Evolutionary conservation across 2,113 vertebrate genomes (phyloP).

Genomic region (Anas platyrhynchos): DNA sequence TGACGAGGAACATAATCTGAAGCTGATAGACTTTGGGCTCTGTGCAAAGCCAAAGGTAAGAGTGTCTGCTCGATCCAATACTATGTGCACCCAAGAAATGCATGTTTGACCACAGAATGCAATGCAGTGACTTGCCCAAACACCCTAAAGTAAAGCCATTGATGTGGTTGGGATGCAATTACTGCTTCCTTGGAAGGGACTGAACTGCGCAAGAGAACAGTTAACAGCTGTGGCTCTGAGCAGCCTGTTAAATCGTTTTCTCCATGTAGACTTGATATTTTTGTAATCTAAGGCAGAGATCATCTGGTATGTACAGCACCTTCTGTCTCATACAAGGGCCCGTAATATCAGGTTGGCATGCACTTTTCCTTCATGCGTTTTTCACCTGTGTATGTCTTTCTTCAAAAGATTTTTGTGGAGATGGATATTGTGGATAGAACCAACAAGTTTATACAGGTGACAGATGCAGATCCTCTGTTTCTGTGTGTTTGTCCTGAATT

Average conservation of each 20-base stretch:
- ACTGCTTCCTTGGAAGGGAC: neutral
- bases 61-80: neutral
- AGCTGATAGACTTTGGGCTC: constrained; percentile 96
- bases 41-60: constrained; percentile 95
- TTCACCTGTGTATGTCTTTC: neutral
- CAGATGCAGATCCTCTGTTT: neutral
- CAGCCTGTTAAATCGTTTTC: neutral
- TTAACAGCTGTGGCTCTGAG: neutral
- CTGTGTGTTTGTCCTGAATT: neutral
- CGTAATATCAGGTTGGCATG: neutral
- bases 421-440: neutral
- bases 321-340: neutral
- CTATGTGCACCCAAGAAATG: fast-evolving
- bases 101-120: neutral
- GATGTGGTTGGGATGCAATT: fast-evolving
- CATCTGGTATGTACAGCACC: neutral
- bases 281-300: neutral
- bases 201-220: neutral
- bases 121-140: neutral
- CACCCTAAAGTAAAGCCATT: neutral
- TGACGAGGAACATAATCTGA: constrained; percentile 89
- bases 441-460: neutral
- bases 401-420: neutral
- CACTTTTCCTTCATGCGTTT: fast-evolving
- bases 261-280: neutral